Evolutionary conservation across 2,797 vertebrate genomes (phyloP), one percentile per base, ranked within the genome.

Genomic region (Cryptoprocta ferox): DNA sequence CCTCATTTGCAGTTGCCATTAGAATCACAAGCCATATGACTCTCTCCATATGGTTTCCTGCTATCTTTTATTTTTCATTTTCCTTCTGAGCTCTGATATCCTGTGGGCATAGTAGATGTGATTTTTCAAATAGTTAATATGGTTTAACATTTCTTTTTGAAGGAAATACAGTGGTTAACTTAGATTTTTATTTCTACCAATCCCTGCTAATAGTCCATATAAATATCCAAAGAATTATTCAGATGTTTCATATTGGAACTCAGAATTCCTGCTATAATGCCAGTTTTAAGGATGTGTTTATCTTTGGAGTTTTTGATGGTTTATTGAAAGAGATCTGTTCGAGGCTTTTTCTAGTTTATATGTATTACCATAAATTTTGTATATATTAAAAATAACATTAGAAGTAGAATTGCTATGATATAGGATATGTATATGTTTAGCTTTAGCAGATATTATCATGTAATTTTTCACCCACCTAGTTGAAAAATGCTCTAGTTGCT

Each of bases 41-140:
- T 94, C 63, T 92, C 65, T 86, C 66, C 35, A 21, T 73, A 56
- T 79, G 66, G 65, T 87, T 93, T 50, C 28, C 89, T 89, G 56
- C 56, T 92, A 39, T 93, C 63, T 96, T 93, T 66, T 81, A 65
- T 78, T 89, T 90, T 87, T 87, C 48, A 61, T 78, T 66, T 80
- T 37, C 37, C 35, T 39, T 79, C 84, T 84, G 61, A 96, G 65
- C 19, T n/a, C 76, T 88, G 87, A 61, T 85, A 26, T 82, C 76
- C 93, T 94, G 39, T 88, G 76, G 80, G 50, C 75, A 79, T 91
- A 87, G 71, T 26, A 63, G 83, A 92, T 97, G 14, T 13, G 42
- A 85, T 82, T 97, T 98, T 95, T 92, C 10, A 93, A 79, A 78
- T 70, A 89, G 87, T 68, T 97, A 81, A 78, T 71, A 65, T 45